Conservation (phyloP, 2,797 vertebrate species). For the Coracias cyanogaster region DNA sequence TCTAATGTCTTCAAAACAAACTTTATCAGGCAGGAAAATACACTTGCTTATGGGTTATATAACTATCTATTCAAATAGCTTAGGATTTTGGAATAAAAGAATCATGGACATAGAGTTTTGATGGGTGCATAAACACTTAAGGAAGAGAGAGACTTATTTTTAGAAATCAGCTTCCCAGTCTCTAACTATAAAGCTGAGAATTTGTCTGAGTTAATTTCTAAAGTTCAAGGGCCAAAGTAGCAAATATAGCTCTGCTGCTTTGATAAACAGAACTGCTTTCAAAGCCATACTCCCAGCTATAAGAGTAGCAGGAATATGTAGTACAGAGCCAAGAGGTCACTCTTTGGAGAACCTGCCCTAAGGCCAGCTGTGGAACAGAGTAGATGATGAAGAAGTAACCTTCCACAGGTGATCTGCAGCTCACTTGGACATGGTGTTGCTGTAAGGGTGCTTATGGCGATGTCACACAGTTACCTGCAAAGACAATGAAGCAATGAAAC, state of each 20-base stretch:
- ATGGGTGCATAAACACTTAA: not conserved
- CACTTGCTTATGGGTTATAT: not conserved
- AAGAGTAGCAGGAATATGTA: not conserved
- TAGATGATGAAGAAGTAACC: slow-evolving; percentile 6
- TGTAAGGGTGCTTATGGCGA: not conserved
- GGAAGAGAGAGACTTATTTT: not conserved
- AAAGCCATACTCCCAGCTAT: not conserved
- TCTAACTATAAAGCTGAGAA: not conserved
- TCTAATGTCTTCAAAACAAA: slow-evolving; percentile 18
- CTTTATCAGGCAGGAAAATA: not conserved
- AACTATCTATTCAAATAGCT: not conserved
- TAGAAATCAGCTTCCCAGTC: not conserved
- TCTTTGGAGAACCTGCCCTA: not conserved
- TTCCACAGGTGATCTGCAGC: not conserved
- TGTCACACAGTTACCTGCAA: not conserved
- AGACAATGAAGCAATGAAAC: not conserved
- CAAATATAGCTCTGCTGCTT: not conserved
- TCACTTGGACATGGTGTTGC: not conserved
- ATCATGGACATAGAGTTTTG: not conserved
- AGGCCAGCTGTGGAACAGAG: not conserved
- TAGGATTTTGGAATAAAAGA: not conserved
- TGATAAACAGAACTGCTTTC: not conserved
- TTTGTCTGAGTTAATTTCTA: not conserved
- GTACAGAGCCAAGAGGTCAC: not conserved
- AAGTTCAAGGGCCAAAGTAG: not conserved